Evolutionary conservation across 1,140 invertebrate genomes (phyloP).

Genomic region (Lasioglossum albipes): DNA sequence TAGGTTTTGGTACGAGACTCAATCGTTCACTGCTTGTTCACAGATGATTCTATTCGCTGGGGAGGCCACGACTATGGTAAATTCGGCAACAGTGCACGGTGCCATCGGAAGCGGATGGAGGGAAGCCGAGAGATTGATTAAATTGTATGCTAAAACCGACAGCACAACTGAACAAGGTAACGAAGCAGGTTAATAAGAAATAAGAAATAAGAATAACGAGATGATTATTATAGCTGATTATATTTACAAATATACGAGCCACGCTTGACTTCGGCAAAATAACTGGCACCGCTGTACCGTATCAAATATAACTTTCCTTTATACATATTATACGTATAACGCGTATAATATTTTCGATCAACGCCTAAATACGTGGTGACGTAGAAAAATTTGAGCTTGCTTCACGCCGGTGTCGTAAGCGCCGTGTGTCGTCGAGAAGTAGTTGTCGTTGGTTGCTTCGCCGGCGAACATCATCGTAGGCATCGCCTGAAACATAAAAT

Average conservation of each 20-base stretch:
- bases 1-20: too few species aligned
- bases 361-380: constrained; percentile 49
- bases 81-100: constrained; percentile 90
- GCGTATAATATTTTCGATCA: constrained; percentile 10
- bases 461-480: constrained; percentile 86
- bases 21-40: neutral
- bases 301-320: constrained; percentile 9
- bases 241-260: neutral
- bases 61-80: constrained; percentile 85
- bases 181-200: neutral
- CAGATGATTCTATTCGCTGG: constrained; percentile 85
- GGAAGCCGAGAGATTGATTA: constrained; percentile 85
- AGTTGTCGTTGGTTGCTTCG: constrained; percentile 85
- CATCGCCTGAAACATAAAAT: constrained; percentile 65
- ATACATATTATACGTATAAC: too few species aligned
- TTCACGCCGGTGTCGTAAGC: constrained; percentile 81
- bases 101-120: constrained; percentile 88
- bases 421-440: constrained; percentile 89
- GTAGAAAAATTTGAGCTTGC: constrained; percentile 78
- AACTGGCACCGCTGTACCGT: neutral
- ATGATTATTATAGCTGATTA: neutral
- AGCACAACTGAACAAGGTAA: neutral
- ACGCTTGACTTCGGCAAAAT: neutral
- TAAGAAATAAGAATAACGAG: neutral
- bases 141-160: constrained; percentile 42